phyloP scores from a whole-genome alignment of 92 coral and sea anemone genomes.

The Heteractis magnifica region DNA sequence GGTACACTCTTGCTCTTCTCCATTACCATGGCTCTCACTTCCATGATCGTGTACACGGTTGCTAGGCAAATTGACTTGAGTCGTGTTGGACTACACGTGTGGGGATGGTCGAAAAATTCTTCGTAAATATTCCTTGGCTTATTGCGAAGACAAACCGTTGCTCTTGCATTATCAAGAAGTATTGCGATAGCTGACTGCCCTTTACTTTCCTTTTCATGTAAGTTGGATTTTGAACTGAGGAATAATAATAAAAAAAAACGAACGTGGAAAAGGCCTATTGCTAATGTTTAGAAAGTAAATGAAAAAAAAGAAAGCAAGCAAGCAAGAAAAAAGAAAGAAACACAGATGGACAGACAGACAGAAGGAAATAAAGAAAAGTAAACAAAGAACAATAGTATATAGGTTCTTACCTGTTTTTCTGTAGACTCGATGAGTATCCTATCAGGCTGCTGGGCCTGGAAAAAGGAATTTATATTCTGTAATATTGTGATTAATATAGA shows the following conservation, averaged over 20 bases:
- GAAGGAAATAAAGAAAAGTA: not conserved
- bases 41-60: slow-evolving; percentile 52
- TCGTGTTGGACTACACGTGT: slow-evolving; percentile 60
- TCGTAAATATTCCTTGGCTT: slow-evolving; percentile 70
- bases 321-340: not conserved
- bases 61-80: slow-evolving; percentile 47
- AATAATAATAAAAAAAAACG: not conserved
- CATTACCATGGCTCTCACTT: slow-evolving; percentile 46
- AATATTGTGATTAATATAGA: too few species aligned
- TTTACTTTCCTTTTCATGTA: not conserved
- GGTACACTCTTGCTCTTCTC: slow-evolving; percentile 33
- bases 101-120: slow-evolving; percentile 89
- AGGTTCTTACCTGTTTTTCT: slow-evolving; percentile 2
- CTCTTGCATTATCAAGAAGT: slow-evolving; percentile 44
- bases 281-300: not conserved
- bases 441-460: slow-evolving; percentile 19
- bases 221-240: not conserved
- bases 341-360: not conserved
- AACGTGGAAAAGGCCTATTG: not conserved
- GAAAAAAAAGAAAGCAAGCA: not conserved
- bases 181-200: slow-evolving; percentile 39
- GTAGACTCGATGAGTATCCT: slow-evolving; percentile 36
- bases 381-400: not conserved
- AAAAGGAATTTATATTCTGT: not conserved
- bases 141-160: slow-evolving; percentile 11